phyloP scores from a whole-genome alignment of 2,888 invertebrate genomes.

The Drosophila sordidula region DNA sequence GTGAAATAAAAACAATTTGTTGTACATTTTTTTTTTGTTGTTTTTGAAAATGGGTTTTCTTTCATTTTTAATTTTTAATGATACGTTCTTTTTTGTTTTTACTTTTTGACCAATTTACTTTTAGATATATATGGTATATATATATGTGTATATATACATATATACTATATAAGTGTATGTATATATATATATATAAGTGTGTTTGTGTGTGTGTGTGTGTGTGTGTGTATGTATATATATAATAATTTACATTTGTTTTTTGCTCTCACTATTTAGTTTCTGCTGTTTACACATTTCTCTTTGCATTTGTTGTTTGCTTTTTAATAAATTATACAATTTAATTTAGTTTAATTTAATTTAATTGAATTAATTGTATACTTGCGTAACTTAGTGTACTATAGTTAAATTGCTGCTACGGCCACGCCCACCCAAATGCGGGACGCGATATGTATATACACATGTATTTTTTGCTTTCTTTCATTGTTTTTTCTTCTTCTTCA shows the following conservation, averaged over 20 bases:
- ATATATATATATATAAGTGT: slow-evolving; percentile 30
- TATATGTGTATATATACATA: slow-evolving; percentile 26
- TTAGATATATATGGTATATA: slow-evolving; percentile 33
- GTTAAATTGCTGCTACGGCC: slow-evolving; percentile 70
- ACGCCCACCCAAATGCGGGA: slow-evolving; percentile 67
- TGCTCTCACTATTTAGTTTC: slow-evolving; percentile 60
- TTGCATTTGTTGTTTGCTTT: slow-evolving; percentile 32
- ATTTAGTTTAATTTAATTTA: slow-evolving; percentile 58
- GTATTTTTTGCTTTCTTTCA: slow-evolving; percentile 79
- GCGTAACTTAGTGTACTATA: slow-evolving; percentile 66
- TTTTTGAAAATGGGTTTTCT: slow-evolving; percentile 54
- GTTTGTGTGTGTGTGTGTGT: slow-evolving; percentile 19
- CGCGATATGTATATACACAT: slow-evolving; percentile 80
- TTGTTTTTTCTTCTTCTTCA: slow-evolving; percentile 18
- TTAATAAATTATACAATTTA: slow-evolving; percentile 69
- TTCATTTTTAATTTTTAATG: slow-evolving; percentile 68
- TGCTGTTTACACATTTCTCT: slow-evolving; percentile 60
- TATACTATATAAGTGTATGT: slow-evolving; percentile 2
- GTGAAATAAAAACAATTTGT: slow-evolving; percentile 72
- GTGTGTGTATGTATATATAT: slow-evolving; percentile 33
- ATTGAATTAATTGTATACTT: slow-evolving; percentile 82
- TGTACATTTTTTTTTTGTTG: slow-evolving; percentile 46
- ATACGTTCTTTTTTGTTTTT: slow-evolving; percentile 62
- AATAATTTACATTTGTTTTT: slow-evolving; percentile 52
- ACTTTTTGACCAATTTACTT: slow-evolving; percentile 54